Percentiles rank a stretch among this genome's conserved stretches.
phyloP scores from a whole-genome alignment of 2,888 invertebrate genomes.

The Lacanobia wlatinum region DNA sequence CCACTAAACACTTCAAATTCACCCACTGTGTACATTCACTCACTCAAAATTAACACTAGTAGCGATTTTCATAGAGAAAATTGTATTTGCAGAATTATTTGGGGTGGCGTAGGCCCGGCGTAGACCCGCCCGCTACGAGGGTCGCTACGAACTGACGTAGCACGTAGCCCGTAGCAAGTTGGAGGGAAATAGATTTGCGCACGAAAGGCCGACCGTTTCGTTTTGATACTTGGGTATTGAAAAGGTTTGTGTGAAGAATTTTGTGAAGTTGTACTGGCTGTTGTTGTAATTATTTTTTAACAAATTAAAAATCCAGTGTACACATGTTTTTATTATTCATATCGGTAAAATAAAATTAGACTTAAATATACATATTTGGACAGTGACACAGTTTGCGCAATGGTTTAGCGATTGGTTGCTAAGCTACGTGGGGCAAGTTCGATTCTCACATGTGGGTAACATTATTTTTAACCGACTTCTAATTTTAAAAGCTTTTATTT shows the following conservation, averaged over 20 bases:
- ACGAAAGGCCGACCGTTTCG: constrained; percentile 58
- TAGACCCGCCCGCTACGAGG: constrained; percentile 73
- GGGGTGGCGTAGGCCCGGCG: constrained; percentile 60
- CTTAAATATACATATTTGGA: not conserved
- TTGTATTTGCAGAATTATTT: constrained; percentile 69
- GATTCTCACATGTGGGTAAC: not conserved
- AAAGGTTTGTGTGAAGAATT: constrained; percentile 14
- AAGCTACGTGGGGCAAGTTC: not conserved
- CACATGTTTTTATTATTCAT: not conserved
- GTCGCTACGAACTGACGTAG: constrained; percentile 84
- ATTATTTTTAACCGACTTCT: no score
- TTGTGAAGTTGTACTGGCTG: constrained; percentile 3
- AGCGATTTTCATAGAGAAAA: constrained; percentile 78
- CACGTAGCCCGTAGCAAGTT: constrained; percentile 74
- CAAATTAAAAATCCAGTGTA: no score
- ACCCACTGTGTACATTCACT: constrained; percentile 32
- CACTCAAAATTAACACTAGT: constrained; percentile 34
- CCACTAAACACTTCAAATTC: constrained; percentile 26
- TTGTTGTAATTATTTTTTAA: no score
- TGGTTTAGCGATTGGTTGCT: not conserved
- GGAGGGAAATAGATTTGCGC: constrained; percentile 78
- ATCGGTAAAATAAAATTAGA: not conserved
- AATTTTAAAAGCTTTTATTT: no score
- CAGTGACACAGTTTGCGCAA: not conserved
- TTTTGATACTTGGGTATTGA: constrained; percentile 56